phyloP scores from a whole-genome alignment of 2,113 vertebrate species.

The Scopus umbretta region DNA sequence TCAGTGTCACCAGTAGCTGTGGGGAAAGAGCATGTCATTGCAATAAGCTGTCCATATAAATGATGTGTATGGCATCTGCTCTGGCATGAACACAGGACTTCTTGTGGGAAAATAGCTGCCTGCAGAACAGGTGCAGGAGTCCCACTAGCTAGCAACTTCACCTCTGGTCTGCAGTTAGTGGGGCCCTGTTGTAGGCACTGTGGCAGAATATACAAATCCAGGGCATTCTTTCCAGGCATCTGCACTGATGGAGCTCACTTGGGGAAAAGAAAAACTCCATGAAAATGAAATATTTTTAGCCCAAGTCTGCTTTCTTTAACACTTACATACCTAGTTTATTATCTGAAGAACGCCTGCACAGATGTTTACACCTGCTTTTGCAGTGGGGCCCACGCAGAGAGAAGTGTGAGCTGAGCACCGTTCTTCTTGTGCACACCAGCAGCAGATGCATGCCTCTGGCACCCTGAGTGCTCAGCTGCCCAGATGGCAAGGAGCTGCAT shows the following conservation, averaged over 20 bases:
- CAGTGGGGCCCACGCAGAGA: background rate
- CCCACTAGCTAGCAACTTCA: background rate
- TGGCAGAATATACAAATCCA: background rate
- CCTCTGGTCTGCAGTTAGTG: background rate
- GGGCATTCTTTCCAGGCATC: background rate
- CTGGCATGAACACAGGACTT: background rate
- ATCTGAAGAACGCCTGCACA: background rate
- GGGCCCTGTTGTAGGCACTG: background rate
- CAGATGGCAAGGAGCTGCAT: background rate
- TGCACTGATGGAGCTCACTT: background rate
- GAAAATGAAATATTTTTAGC: background rate
- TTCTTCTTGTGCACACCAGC: background rate
- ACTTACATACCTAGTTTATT: background rate
- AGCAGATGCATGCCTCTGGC: background rate
- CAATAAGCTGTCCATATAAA: background rate
- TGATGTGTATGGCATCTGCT: fast-evolving
- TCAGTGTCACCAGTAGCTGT: background rate
- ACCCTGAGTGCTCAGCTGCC: background rate
- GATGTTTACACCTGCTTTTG: background rate
- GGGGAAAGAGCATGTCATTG: background rate
- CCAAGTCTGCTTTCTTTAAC: background rate
- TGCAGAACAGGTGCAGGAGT: background rate
- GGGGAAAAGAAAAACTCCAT: background rate
- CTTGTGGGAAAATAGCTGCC: background rate
- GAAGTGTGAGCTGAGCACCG: background rate